A percentile compares a stretch with the other conserved stretches of the same genome.
phyloP scores from a whole-genome alignment of 2,113 vertebrate species.

The Microcebus griseorufus region DNA sequence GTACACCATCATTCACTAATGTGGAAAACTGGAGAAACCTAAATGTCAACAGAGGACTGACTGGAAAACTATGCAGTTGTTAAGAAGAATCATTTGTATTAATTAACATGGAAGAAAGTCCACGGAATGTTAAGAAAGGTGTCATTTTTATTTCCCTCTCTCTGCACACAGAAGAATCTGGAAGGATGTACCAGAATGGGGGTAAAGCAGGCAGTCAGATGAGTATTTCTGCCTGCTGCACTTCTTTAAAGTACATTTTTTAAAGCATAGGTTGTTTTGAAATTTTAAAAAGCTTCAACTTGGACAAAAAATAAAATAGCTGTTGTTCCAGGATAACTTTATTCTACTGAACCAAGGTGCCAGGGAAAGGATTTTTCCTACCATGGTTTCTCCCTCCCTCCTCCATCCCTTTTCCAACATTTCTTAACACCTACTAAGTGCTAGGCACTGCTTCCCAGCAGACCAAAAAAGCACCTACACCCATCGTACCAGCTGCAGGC shows the following conservation, averaged over 20 bases:
- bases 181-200: not conserved
- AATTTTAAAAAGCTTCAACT: slow-evolving; percentile 13
- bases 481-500: not conserved
- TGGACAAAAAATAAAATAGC: not conserved
- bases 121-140: not conserved
- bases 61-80: not conserved
- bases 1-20: not conserved
- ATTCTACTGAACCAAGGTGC: not conserved
- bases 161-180: not conserved
- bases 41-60: not conserved
- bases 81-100: not conserved
- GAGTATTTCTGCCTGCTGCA: not conserved
- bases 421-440: slow-evolving; percentile 1
- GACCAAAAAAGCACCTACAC: not conserved
- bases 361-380: not conserved
- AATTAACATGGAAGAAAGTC: not conserved
- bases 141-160: not conserved
- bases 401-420: not conserved
- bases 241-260: not conserved
- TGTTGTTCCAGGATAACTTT: not conserved
- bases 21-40: not conserved
- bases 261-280: not conserved
- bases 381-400: no score
- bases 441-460: not conserved
- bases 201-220: not conserved